Percentiles rank a stretch among this genome's conserved stretches.
Evolutionary conservation across 2,888 invertebrate species (phyloP).

Genomic region (Choristoneura rosaceana): DNA sequence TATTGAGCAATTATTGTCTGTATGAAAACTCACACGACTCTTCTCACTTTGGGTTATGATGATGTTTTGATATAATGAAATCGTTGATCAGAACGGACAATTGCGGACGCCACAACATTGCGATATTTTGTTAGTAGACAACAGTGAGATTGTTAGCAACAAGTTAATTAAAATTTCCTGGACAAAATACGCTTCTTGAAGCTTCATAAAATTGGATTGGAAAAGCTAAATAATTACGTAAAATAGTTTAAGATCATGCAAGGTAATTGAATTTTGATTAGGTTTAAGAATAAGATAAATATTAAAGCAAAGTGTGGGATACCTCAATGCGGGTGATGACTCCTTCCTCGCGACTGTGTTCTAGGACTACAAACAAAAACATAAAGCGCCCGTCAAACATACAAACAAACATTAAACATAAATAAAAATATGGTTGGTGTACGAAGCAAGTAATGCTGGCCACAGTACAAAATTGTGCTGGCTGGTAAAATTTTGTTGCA

Average conservation of each 20-base stretch:
- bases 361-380: constrained; percentile 85
- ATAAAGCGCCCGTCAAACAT: constrained; percentile 83
- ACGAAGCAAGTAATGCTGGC: constrained; percentile 28
- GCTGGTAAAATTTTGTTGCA: no score
- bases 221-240: constrained; percentile 14
- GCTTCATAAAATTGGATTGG: neutral
- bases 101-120: constrained; percentile 83
- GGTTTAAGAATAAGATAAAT: constrained; percentile 51
- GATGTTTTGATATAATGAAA: constrained; percentile 43
- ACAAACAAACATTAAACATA: constrained; percentile 64
- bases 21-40: neutral
- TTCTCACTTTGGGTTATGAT: constrained; percentile 2
- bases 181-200: neutral
- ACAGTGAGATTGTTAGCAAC: constrained; percentile 10
- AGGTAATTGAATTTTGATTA: constrained; percentile 11
- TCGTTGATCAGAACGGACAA: constrained; percentile 62
- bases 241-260: constrained; percentile 33
- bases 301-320: constrained; percentile 80
- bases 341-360: constrained; percentile 86
- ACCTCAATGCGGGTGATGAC: constrained; percentile 86
- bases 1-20: neutral
- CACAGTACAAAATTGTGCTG: neutral
- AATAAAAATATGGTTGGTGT: constrained; percentile 37
- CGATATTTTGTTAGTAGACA: constrained; percentile 49
- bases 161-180: constrained; percentile 1